Conservation (phyloP, 2,113 vertebrate genomes). For the Nothobranchius furzeri region DNA sequence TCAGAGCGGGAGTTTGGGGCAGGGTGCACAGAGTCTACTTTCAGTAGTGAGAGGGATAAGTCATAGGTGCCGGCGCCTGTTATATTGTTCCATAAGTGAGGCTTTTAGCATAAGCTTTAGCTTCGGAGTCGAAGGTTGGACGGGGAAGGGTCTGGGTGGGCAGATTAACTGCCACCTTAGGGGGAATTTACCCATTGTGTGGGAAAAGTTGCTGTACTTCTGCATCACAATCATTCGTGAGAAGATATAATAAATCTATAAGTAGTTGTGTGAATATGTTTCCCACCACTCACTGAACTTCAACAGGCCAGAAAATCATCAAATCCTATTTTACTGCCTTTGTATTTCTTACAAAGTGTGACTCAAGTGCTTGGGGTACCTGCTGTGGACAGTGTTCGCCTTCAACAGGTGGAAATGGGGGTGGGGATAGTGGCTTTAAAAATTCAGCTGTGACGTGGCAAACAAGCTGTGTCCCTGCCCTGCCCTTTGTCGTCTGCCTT, state of each 20-base stretch:
- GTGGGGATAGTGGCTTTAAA: not conserved
- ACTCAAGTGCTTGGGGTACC: conserved; percentile 38
- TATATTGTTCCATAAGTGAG: conserved; percentile 43
- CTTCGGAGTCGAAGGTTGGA: conserved; percentile 25
- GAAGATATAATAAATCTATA: conserved; percentile 1
- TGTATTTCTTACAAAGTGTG: conserved; percentile 61
- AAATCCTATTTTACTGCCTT: conserved; percentile 66
- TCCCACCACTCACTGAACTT: conserved; percentile 68
- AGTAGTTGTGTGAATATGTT: conserved; percentile 69
- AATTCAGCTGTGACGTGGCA: conserved; percentile 4
- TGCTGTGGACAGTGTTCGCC: not conserved
- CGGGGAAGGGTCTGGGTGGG: conserved; percentile 55
- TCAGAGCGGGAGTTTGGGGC: conserved; percentile 44
- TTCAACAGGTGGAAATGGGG: conserved; percentile 24
- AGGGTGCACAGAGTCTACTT: conserved; percentile 34
- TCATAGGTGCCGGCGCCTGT: conserved; percentile 46
- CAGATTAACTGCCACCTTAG: conserved; percentile 81
- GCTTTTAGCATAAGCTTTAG: conserved; percentile 47
- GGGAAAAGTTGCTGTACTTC: conserved; percentile 71
- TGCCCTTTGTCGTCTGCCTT: conserved; percentile 50
- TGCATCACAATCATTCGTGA: conserved; percentile 72
- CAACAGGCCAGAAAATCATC: conserved; percentile 63
- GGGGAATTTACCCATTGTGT: conserved; percentile 66
- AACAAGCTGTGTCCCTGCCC: conserved; percentile 44
- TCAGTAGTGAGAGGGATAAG: conserved; percentile 33